These are phyloP conservation scores for Tridacna gigas DNA, from an alignment of 2,888 invertebrate species.

Conservation along the genomic window DNA sequence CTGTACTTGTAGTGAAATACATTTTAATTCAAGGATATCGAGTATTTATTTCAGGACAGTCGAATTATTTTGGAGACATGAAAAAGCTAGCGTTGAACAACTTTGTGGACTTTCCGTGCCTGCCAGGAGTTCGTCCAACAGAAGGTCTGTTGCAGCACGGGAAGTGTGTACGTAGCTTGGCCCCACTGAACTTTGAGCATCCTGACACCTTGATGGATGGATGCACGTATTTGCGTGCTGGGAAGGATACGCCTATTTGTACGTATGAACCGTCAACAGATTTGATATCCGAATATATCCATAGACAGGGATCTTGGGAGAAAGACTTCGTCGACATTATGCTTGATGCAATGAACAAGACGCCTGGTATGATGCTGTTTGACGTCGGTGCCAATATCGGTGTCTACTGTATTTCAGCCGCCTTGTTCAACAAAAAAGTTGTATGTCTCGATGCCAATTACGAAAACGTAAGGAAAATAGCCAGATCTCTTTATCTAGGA, in stretches of 20 bases:
- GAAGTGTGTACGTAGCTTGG: constrained; percentile 12
- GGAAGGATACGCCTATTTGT: constrained; percentile 10
- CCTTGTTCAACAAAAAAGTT: neutral
- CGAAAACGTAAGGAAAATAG: constrained; percentile 15
- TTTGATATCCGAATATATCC: constrained; percentile 6
- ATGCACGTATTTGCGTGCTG: neutral
- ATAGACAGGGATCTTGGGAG: constrained; percentile 12
- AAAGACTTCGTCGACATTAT: constrained; percentile 4
- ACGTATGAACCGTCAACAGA: constrained; percentile 5
- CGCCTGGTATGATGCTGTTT: constrained; percentile 9
- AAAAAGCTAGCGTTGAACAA: neutral
- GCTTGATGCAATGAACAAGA: constrained; percentile 9
- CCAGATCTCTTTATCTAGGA: constrained; percentile 8
- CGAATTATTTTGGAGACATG: neutral
- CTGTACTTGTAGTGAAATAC: neutral
- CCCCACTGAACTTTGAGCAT: constrained; percentile 1
- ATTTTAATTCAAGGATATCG: neutral
- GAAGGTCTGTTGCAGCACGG: neutral
- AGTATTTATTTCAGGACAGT: neutral
- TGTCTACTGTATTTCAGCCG: constrained; percentile 10
- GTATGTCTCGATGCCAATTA: constrained; percentile 14
- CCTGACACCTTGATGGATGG: neutral
- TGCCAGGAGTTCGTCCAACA: neutral
- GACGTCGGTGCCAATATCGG: constrained; percentile 16
- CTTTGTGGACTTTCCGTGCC: constrained; percentile 19